A percentile compares a stretch with the other conserved stretches of the same genome.
Conservation (phyloP, 2,113 vertebrate species). For the Nerophis lumbriciformis region DNA sequence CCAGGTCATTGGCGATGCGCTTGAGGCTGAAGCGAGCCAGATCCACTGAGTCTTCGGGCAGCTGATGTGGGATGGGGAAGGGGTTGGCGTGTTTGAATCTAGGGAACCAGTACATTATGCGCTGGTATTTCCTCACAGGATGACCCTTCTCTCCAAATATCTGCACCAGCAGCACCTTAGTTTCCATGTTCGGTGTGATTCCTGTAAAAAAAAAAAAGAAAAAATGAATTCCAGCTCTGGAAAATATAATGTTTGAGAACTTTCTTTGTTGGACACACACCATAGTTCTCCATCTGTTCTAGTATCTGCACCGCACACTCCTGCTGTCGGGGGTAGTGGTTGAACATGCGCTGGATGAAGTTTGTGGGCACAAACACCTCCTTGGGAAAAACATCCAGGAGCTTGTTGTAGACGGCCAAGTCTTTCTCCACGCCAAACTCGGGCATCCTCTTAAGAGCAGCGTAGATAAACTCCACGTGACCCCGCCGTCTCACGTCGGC, state of each 20-base stretch:
- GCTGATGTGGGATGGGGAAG: slow-evolving; percentile 70
- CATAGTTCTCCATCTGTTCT: slow-evolving; percentile 85
- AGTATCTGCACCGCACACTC: slow-evolving; percentile 80
- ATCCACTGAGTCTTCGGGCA: slow-evolving; percentile 76
- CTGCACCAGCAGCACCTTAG: slow-evolving; percentile 79
- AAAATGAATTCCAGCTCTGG: not conserved
- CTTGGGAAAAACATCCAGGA: slow-evolving; percentile 86
- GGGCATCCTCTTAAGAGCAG: slow-evolving; percentile 81
- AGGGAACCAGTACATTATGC: slow-evolving; percentile 85
- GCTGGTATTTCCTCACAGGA: slow-evolving; percentile 80
- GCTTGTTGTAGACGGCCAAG: slow-evolving; percentile 77
- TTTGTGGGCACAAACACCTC: slow-evolving; percentile 81
- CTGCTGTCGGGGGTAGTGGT: slow-evolving; percentile 86
- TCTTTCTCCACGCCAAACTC: slow-evolving; percentile 81
- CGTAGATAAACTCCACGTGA: slow-evolving; percentile 87
- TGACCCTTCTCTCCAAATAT: slow-evolving; percentile 81
- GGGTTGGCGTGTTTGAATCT: slow-evolving; percentile 79
- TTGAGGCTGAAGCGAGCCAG: slow-evolving; percentile 73
- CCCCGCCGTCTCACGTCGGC: slow-evolving; percentile 73
- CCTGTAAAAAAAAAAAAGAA: slow-evolving; percentile 60
- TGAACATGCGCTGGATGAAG: slow-evolving; percentile 79
- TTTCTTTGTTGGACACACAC: slow-evolving; percentile 52
- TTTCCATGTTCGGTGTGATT: slow-evolving; percentile 78
- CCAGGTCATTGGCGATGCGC: slow-evolving; percentile 75
- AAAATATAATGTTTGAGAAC: not conserved